These are phyloP conservation scores for Theristicus caerulescens DNA, from an alignment of 2,113 vertebrate species.

Conservation along the genomic window DNA sequence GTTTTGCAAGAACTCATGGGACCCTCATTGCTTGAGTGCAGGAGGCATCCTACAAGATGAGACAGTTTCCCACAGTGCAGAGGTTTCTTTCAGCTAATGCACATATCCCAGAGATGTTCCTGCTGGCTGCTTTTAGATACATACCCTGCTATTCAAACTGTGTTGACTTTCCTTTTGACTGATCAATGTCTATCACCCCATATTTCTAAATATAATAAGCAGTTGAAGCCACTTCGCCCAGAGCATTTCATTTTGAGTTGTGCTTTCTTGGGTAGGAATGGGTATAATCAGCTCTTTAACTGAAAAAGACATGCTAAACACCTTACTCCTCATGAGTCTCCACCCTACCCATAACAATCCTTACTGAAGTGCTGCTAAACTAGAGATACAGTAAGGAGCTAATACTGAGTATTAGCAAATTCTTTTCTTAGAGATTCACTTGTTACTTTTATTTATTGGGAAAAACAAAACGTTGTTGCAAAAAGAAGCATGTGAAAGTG, in stretches of 20 bases:
- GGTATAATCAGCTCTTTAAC: background rate
- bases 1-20: background rate
- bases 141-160: background rate
- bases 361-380: background rate
- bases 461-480: background rate
- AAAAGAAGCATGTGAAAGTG: background rate
- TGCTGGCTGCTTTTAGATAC: background rate
- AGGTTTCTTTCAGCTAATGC: background rate
- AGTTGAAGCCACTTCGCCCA: background rate
- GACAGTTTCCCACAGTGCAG: background rate
- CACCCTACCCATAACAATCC: accelerated
- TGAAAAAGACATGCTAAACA: background rate
- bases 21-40: background rate
- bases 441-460: background rate
- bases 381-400: background rate
- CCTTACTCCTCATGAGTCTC: background rate
- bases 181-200: background rate
- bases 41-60: background rate
- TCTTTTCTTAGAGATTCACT: background rate
- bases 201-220: background rate
- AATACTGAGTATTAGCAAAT: accelerated
- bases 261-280: background rate
- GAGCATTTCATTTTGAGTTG: background rate
- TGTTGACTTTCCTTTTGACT: background rate
- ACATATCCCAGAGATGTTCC: background rate